Conservation (phyloP, 2,888 invertebrate genomes). For the Druceiella hillmani region DNA sequence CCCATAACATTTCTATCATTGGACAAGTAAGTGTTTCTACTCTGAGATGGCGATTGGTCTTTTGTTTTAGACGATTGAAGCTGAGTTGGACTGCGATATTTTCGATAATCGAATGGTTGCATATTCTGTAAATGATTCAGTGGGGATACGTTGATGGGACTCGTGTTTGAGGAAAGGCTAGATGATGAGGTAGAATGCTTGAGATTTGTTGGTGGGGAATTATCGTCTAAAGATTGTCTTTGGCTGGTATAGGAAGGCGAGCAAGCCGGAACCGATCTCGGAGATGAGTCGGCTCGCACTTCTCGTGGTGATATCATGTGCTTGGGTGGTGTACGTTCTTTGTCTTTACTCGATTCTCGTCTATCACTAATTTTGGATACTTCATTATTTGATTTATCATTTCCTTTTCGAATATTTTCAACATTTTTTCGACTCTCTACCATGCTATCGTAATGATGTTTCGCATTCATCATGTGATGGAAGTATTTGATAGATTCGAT, state of each 20-base stretch:
- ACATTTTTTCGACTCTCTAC: slow-evolving; percentile 40
- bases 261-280: slow-evolving; percentile 27
- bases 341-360: slow-evolving; percentile 27
- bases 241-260: slow-evolving; percentile 36
- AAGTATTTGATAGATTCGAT: slow-evolving; percentile 43
- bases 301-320: slow-evolving; percentile 36
- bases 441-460: too few relatives aligned
- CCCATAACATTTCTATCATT: slow-evolving; percentile 50
- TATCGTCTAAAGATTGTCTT: slow-evolving; percentile 37
- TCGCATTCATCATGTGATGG: slow-evolving; percentile 46
- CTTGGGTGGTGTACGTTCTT: slow-evolving; percentile 28
- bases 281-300: slow-evolving; percentile 31
- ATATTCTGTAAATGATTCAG: slow-evolving; percentile 87
- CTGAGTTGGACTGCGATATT: too few relatives aligned
- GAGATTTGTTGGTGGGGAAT: slow-evolving; percentile 40
- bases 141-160: slow-evolving; percentile 67
- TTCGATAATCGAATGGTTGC: slow-evolving; percentile 93
- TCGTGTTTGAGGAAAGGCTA: slow-evolving; percentile 46
- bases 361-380: background rate
- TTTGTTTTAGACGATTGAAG: too few relatives aligned
- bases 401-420: slow-evolving; percentile 42
- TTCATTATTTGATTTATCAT: slow-evolving; percentile 23
- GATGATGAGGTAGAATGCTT: slow-evolving; percentile 47
- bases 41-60: too few relatives aligned
- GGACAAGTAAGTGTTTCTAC: too few relatives aligned